Conservation (phyloP, 1,140 invertebrate genomes). For the Drosophila asahinai region DNA sequence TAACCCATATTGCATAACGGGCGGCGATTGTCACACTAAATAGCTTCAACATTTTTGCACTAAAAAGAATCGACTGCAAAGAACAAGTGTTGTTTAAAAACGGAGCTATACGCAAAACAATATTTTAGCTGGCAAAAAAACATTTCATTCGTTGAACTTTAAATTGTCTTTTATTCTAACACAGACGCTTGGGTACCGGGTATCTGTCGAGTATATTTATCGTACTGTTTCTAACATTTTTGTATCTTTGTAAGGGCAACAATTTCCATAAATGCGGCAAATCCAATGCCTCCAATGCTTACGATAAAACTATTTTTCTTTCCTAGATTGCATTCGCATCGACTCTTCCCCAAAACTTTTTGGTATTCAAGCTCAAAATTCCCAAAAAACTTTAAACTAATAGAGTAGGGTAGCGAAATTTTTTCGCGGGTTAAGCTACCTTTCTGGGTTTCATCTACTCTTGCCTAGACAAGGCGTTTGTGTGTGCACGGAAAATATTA, state of each 20-base stretch:
- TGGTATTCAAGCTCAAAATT: constrained; percentile 75
- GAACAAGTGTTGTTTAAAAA: too few species aligned
- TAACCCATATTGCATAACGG: too few species aligned
- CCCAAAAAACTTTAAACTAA: constrained; percentile 78
- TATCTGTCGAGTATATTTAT: too few species aligned
- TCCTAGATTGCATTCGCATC: constrained; percentile 52
- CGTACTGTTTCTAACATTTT: too few species aligned
- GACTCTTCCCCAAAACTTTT: constrained; percentile 59
- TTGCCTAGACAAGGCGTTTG: constrained; percentile 2
- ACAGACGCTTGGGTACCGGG: too few species aligned
- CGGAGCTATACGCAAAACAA: too few species aligned
- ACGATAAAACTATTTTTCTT: constrained; percentile 62
- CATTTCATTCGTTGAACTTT: too few species aligned
- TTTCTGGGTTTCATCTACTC: neutral
- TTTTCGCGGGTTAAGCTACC: constrained; percentile 24
- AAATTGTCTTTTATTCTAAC: too few species aligned
- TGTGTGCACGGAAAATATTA: constrained; percentile 74
- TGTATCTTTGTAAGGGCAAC: neutral
- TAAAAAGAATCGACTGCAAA: too few species aligned
- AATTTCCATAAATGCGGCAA: constrained; percentile 3
- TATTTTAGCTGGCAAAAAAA: too few species aligned
- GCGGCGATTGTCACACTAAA: too few species aligned
- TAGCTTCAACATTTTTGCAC: too few species aligned
- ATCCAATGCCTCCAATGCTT: constrained; percentile 10
- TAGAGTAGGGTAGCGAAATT: constrained; percentile 68